These are phyloP conservation scores for Drusus annulatus DNA, from an alignment of 1,140 invertebrate species.

Conservation along the genomic window DNA sequence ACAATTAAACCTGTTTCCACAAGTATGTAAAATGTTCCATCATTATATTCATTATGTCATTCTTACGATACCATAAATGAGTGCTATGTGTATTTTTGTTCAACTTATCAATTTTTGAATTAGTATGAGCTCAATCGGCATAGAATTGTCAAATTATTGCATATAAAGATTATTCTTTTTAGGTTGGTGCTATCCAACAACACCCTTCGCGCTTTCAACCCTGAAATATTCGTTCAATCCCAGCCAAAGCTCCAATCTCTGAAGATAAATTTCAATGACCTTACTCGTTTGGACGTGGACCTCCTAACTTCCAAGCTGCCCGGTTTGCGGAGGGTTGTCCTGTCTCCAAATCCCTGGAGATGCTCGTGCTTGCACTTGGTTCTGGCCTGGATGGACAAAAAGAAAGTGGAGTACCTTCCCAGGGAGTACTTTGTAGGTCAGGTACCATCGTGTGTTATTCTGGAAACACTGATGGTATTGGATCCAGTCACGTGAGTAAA, in stretches of 20 bases:
- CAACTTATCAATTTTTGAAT: too few relatives aligned
- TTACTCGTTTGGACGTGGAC: conserved; percentile 7
- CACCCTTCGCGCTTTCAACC: conserved; percentile 22
- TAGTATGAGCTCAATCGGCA: too few relatives aligned
- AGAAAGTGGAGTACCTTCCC: background rate
- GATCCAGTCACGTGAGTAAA: conserved; percentile 16
- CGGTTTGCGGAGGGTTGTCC: background rate
- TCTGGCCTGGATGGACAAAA: conserved; percentile 6
- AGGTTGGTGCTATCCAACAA: conserved; percentile 47
- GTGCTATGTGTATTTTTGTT: too few relatives aligned
- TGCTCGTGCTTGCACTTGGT: conserved; percentile 43
- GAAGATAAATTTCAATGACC: conserved; percentile 28
- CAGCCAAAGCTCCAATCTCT: background rate
- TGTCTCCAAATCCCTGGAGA: conserved; percentile 48
- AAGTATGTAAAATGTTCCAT: too few relatives aligned
- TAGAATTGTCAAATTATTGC: too few relatives aligned
- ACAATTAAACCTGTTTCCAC: too few relatives aligned
- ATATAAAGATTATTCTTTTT: background rate
- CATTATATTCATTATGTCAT: too few relatives aligned
- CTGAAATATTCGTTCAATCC: conserved; percentile 38
- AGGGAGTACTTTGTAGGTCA: conserved; percentile 44
- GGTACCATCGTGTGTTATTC: conserved; percentile 22
- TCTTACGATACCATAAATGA: too few relatives aligned
- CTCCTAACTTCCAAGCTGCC: conserved; percentile 16
- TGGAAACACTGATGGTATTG: background rate